Evolutionary conservation across 2,113 vertebrate species (phyloP).

Genomic region (Hippocampus abdominalis): DNA sequence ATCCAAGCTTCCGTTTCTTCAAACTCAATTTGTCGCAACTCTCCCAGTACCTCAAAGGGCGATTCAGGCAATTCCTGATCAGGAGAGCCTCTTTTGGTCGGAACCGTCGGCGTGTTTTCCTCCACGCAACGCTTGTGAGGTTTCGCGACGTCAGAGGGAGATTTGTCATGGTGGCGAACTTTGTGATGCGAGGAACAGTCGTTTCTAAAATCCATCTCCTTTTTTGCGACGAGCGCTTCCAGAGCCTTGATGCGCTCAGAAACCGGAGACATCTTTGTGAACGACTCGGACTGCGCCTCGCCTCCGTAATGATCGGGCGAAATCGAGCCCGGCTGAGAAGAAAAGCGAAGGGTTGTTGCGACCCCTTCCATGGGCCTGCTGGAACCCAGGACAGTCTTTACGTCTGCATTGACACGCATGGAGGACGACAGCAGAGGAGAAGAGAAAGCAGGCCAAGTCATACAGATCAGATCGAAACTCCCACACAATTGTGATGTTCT

Average conservation of each 20-base stretch:
- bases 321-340: slow-evolving; percentile 68
- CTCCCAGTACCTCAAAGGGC: slow-evolving; percentile 83
- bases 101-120: slow-evolving; percentile 24
- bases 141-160: slow-evolving; percentile 30
- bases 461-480: slow-evolving; percentile 54
- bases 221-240: slow-evolving; percentile 66
- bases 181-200: slow-evolving; percentile 57
- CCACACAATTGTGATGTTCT: slow-evolving; percentile 51
- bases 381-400: slow-evolving; percentile 63
- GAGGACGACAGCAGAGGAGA: slow-evolving; percentile 23
- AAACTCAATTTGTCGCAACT: slow-evolving; percentile 72
- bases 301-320: slow-evolving; percentile 47
- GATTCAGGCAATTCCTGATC: slow-evolving; percentile 81
- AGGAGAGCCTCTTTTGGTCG: slow-evolving; percentile 44
- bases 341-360: slow-evolving; percentile 70
- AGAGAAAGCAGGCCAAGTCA: slow-evolving; percentile 56
- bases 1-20: slow-evolving; percentile 75
- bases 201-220: slow-evolving; percentile 63
- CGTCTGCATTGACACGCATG: slow-evolving; percentile 62
- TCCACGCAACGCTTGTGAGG: background rate
- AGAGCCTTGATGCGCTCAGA: slow-evolving; percentile 75
- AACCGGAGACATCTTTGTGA: slow-evolving; percentile 71
- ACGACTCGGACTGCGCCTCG: slow-evolving; percentile 55
- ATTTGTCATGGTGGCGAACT: slow-evolving; percentile 63
- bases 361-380: slow-evolving; percentile 67